Conservation (phyloP, 1,140 invertebrate species). For the Paraescarpia echinospica region DNA sequence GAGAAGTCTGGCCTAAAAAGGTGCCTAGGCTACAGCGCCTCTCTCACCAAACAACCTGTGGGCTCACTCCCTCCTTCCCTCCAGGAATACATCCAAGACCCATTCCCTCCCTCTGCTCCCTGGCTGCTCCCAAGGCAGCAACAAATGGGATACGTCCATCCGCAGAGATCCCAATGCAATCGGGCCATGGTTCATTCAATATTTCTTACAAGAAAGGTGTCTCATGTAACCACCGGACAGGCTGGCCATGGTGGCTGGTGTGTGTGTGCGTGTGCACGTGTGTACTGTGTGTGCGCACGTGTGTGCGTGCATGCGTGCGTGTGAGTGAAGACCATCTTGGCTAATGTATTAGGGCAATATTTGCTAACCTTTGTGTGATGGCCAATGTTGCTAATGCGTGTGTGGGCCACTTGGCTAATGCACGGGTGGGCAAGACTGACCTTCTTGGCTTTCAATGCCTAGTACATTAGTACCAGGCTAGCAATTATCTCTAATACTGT, state of each 20-base stretch:
- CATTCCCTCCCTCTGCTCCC: neutral
- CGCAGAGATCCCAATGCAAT: neutral
- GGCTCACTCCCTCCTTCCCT: neutral
- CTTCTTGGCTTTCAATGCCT: neutral
- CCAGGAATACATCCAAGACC: neutral
- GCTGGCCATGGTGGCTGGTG: too few relatives aligned
- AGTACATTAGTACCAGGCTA: neutral
- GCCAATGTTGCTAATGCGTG: too few relatives aligned
- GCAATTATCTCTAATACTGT: neutral
- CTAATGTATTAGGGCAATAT: too few relatives aligned
- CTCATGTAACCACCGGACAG: neutral
- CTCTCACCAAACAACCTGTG: neutral
- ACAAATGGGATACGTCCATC: neutral
- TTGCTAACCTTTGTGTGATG: too few relatives aligned
- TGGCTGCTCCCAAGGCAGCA: neutral
- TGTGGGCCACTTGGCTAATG: too few relatives aligned
- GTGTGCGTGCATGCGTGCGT: too few relatives aligned
- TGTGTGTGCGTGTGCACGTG: too few relatives aligned
- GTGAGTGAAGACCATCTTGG: too few relatives aligned
- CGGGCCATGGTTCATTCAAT: neutral
- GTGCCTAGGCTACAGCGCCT: neutral
- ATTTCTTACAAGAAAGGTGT: neutral
- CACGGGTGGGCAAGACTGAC: too few relatives aligned
- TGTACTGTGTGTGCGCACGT: too few relatives aligned
- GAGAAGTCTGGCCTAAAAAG: slow-evolving; percentile 4